Conservation (phyloP, 2,113 vertebrate species). For the Prietella phreatophila region DNA sequence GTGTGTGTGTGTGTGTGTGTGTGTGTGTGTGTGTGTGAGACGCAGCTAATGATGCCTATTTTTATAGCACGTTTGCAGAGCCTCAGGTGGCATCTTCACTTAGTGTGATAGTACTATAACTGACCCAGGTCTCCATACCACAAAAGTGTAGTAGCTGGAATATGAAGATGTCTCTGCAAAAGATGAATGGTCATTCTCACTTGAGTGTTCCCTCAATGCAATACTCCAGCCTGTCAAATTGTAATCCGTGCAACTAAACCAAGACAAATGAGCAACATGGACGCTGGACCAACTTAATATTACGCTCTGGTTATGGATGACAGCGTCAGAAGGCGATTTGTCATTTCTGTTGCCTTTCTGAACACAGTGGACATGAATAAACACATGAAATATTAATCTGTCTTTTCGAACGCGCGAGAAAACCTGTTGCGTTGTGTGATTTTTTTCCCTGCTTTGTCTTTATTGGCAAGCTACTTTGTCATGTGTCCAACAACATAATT, state of each 20-base stretch:
- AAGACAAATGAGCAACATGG: slow-evolving; percentile 47
- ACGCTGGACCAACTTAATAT: slow-evolving; percentile 47
- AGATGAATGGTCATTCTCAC: slow-evolving; percentile 42
- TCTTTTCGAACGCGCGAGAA: background rate
- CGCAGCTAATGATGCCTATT: slow-evolving; percentile 21
- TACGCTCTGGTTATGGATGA: slow-evolving; percentile 31
- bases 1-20: background rate
- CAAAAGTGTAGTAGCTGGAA: slow-evolving; percentile 22
- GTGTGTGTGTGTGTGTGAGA: background rate
- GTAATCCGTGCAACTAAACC: slow-evolving; percentile 39
- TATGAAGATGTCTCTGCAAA: slow-evolving; percentile 42
- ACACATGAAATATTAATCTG: slow-evolving; percentile 43
- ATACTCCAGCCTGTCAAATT: slow-evolving; percentile 51
- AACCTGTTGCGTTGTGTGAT: slow-evolving; percentile 24
- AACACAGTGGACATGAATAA: slow-evolving; percentile 40
- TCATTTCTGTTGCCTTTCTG: slow-evolving; percentile 33
- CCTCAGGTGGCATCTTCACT: slow-evolving; percentile 32
- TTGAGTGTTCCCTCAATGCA: slow-evolving; percentile 28
- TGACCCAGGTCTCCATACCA: slow-evolving; percentile 26
- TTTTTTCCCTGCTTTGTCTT: slow-evolving; percentile 12
- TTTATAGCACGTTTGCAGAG: slow-evolving; percentile 30
- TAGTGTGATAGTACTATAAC: slow-evolving; percentile 13
- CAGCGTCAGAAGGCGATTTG: slow-evolving; percentile 44
- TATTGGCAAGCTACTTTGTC: background rate
- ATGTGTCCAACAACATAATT: background rate